These are phyloP conservation scores for Oryctolagus cuniculus DNA, from an alignment of 2,113 vertebrate species.

Conservation along the genomic window DNA sequence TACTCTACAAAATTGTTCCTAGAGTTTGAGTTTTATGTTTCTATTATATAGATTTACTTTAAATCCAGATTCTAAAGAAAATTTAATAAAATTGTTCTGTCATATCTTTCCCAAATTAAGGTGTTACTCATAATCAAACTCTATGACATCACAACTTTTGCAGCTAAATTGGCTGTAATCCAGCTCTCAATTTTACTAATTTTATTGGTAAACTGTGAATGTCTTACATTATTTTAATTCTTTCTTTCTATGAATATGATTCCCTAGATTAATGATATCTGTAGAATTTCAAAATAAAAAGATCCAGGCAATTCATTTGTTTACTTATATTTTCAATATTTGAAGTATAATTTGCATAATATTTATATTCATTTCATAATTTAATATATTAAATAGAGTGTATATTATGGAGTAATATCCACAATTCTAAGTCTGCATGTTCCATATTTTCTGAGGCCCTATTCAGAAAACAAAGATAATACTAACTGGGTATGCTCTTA, in stretches of 20 bases:
- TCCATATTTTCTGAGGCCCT: neutral
- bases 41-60: neutral
- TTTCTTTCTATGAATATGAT: neutral
- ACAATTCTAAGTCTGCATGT: neutral
- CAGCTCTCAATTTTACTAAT: neutral
- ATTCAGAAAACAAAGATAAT: neutral
- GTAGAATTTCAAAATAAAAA: conserved; percentile 34
- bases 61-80: neutral
- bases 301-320: neutral
- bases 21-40: neutral
- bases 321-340: conserved; percentile 41
- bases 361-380: neutral
- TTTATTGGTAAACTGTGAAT: neutral
- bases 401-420: neutral
- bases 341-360: neutral
- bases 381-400: neutral
- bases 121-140: neutral
- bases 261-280: neutral
- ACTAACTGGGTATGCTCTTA: neutral
- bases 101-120: neutral
- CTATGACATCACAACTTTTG: neutral
- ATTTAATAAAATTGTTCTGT: neutral
- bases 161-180: neutral
- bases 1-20: conserved; percentile 30
- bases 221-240: neutral